Evolutionary conservation across 1,140 invertebrate genomes (phyloP).

Genomic region (Drosophila hydei): DNA sequence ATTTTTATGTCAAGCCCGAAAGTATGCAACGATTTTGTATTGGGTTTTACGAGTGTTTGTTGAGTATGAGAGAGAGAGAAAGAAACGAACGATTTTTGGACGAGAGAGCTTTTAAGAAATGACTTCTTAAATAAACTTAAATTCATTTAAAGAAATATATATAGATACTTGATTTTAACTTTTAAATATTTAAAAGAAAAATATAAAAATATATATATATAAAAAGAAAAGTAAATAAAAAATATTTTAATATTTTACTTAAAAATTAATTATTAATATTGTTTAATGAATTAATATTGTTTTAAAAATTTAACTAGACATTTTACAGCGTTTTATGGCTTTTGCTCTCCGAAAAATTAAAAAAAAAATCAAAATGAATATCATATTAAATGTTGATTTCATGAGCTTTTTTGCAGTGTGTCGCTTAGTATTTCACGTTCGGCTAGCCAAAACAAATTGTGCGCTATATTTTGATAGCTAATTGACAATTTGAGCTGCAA

Average conservation of each 20-base stretch:
- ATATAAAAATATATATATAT: no score
- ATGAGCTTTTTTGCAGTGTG: conserved; percentile 2
- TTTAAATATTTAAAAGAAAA: no score
- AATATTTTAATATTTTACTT: no score
- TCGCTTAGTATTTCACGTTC: background rate
- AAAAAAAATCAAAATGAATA: no score
- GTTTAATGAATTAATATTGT: no score
- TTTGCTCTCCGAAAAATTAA: no score
- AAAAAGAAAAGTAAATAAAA: no score
- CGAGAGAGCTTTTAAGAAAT: background rate
- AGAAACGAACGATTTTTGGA: background rate
- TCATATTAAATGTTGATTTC: no score
- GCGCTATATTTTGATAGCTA: conserved; percentile 64
- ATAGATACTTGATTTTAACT: no score
- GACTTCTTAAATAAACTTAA: background rate
- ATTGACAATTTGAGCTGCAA: conserved; percentile 61
- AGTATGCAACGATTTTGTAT: conserved; percentile 53
- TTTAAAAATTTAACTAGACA: no score
- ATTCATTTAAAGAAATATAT: background rate
- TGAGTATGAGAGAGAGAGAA: background rate
- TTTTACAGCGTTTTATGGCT: no score
- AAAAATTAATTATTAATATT: no score
- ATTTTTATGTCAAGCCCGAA: conserved; percentile 45
- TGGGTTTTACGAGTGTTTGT: background rate
- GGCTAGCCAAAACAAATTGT: conserved; percentile 11